Evolutionary conservation across 2,797 vertebrate species (phyloP).

Genomic region (Coranthus polyacanthus): DNA sequence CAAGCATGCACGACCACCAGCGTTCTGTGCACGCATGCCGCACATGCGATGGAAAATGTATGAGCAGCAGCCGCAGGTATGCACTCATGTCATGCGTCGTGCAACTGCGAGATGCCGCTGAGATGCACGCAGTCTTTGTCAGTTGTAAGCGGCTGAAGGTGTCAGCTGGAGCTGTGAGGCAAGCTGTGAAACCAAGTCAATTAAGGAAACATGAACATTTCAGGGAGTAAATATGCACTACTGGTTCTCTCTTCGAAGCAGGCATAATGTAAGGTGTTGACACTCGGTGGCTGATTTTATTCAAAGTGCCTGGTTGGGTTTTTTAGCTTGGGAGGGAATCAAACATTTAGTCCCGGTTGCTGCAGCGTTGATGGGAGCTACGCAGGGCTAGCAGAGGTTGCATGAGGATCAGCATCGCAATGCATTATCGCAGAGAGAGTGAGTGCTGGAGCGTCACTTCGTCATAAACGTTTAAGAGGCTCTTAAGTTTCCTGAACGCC

Average conservation of each 20-base stretch:
- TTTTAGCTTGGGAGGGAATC: slow-evolving; percentile 31
- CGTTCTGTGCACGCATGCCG: not conserved
- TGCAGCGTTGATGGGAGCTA: slow-evolving; percentile 29
- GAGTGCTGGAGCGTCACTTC: slow-evolving; percentile 53
- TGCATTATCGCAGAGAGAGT: slow-evolving; percentile 53
- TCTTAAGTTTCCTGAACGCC: slow-evolving; percentile 46
- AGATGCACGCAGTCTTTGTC: slow-evolving; percentile 26
- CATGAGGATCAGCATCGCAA: slow-evolving; percentile 42
- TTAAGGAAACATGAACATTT: slow-evolving; percentile 53
- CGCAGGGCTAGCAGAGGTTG: slow-evolving; percentile 22
- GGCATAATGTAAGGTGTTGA: slow-evolving; percentile 8
- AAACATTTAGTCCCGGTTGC: slow-evolving; percentile 48
- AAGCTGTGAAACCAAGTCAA: slow-evolving; percentile 62
- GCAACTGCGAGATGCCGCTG: not conserved
- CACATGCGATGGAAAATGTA: slow-evolving; percentile 6
- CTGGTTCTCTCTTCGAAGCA: slow-evolving; percentile 16
- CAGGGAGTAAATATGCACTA: slow-evolving; percentile 42
- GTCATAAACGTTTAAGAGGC: slow-evolving; percentile 66
- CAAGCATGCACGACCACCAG: slow-evolving; percentile 6
- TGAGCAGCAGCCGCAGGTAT: slow-evolving; percentile 4
- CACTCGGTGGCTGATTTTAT: slow-evolving; percentile 50
- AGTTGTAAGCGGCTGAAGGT: slow-evolving; percentile 31
- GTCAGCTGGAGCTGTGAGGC: slow-evolving; percentile 52
- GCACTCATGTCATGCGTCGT: slow-evolving; percentile 12
- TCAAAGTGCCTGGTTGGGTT: slow-evolving; percentile 34